phyloP scores from a whole-genome alignment of 2,888 invertebrate genomes.

The Drosophila maculinotata region DNA sequence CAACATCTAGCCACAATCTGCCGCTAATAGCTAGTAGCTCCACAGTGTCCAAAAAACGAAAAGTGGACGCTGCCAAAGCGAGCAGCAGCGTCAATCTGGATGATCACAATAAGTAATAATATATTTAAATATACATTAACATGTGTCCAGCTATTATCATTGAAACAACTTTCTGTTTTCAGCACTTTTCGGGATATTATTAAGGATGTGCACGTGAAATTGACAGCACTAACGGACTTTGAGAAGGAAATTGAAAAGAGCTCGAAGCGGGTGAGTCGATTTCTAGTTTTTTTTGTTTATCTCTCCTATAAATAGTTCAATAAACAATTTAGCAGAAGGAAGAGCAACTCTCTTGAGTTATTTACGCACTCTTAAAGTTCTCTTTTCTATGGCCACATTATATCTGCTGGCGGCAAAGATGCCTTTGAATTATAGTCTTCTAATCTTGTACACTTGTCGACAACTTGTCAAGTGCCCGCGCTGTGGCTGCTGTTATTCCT shows the following conservation, averaged over 20 bases:
- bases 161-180: neutral
- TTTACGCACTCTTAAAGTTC: slow-evolving; percentile 12
- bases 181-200: slow-evolving; percentile 84
- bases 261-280: slow-evolving; percentile 82
- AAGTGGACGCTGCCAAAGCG: slow-evolving; percentile 78
- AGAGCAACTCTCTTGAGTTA: slow-evolving; percentile 43
- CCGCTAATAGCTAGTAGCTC: slow-evolving; percentile 30
- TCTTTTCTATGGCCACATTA: neutral
- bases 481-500: slow-evolving; percentile 19
- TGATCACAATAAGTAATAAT: slow-evolving; percentile 82
- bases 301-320: slow-evolving; percentile 43
- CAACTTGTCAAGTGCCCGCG: slow-evolving; percentile 59
- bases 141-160: neutral
- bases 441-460: slow-evolving; percentile 68
- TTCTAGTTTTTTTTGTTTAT: slow-evolving; percentile 31
- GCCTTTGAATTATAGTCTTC: slow-evolving; percentile 53
- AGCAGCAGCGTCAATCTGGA: slow-evolving; percentile 56
- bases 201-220: slow-evolving; percentile 84
- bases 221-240: slow-evolving; percentile 84
- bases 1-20: slow-evolving; percentile 41
- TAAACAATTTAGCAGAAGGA: too few species aligned
- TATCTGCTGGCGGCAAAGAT: slow-evolving; percentile 53
- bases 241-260: slow-evolving; percentile 83
- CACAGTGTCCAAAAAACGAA: slow-evolving; percentile 82
- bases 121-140: neutral